Base-by-base conservation (phyloP, 2,888 invertebrate genomes). In the Ernsta delagoae region DNA sequence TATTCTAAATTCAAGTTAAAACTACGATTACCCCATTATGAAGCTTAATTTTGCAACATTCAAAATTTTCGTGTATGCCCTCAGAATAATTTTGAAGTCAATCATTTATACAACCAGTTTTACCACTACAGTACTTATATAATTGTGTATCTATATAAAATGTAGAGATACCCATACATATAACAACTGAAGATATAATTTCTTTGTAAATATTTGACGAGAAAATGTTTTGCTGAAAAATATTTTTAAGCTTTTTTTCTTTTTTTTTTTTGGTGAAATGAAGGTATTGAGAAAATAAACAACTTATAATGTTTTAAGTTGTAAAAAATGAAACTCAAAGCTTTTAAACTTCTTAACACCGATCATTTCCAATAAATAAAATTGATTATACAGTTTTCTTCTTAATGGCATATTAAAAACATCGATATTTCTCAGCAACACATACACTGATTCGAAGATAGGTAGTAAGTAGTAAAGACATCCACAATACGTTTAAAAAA, bases 401-500 rank as follows among this genome's bases (percentile, higher is more conserved):
- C 7, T 41, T 8, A 9, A 9, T 9, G 9, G 45, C 11, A 45
- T 24, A 1, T 43, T 5, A 2, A 7, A 36, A 36, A 4, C 36
- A 39, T 12, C 34, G 48, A 36, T 59, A 65, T 11, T 65, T 50
- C 39, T 65, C 65, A 65, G 59, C 65, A 65, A 59, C 1, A 12
- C 65, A 53, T 53, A n/a, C n/a, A n/a, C n/a, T n/a, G n/a, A n/a
- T 11, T 2, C 7, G 6, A 43, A 1, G 8, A 11, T 36, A 50
- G 1, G 3, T 31, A 31, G 34, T 11, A 11, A n/a, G n/a, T n/a
- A 11, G 64, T 31, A 48, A 9, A 72, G 71, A 75, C 75, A 74
- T 71, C 74, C 74, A 76, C 75, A 74, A 76, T 70, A 74, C n/a
- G n/a, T n/a, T n/a, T 72, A 62, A 56, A 6, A n/a, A 4, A 1